phyloP scores from a whole-genome alignment of 2,888 invertebrate species.

The Anticlea derivata region DNA sequence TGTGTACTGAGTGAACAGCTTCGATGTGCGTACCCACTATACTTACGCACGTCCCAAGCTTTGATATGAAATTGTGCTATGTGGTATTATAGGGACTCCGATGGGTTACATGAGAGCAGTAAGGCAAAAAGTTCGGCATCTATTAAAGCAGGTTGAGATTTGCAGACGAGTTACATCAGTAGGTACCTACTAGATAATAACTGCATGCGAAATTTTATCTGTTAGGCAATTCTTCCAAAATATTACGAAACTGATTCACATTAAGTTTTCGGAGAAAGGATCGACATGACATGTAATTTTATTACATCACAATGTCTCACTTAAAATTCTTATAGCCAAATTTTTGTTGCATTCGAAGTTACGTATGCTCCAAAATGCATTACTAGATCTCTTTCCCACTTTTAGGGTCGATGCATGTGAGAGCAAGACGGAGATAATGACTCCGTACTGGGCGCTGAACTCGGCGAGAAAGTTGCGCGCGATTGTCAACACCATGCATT shows the following conservation, averaged over 20 bases:
- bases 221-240: constrained; percentile 10
- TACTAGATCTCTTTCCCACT: constrained; percentile 30
- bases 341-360: constrained; percentile 11
- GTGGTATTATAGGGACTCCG: too few species aligned
- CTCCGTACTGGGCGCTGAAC: constrained; percentile 97
- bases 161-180: neutral
- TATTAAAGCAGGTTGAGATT: neutral
- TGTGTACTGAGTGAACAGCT: too few species aligned
- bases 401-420: constrained; percentile 94
- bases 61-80: too few species aligned
- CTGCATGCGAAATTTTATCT: constrained; percentile 4
- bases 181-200: neutral
- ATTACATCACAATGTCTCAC: constrained; percentile 16
- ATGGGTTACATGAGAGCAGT: too few species aligned
- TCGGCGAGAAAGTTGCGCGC: constrained; percentile 95
- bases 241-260: constrained; percentile 8
- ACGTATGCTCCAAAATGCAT: constrained; percentile 24
- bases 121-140: too few species aligned
- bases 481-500: constrained; percentile 96
- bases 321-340: constrained; percentile 12
- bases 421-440: constrained; percentile 95
- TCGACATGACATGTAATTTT: constrained; percentile 3
- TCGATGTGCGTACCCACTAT: too few species aligned
- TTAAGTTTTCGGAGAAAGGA: constrained; percentile 14
- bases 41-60: too few species aligned